These are phyloP conservation scores for Andrena minutula DNA, from an alignment of 2,888 invertebrate genomes.

Conservation along the genomic window DNA sequence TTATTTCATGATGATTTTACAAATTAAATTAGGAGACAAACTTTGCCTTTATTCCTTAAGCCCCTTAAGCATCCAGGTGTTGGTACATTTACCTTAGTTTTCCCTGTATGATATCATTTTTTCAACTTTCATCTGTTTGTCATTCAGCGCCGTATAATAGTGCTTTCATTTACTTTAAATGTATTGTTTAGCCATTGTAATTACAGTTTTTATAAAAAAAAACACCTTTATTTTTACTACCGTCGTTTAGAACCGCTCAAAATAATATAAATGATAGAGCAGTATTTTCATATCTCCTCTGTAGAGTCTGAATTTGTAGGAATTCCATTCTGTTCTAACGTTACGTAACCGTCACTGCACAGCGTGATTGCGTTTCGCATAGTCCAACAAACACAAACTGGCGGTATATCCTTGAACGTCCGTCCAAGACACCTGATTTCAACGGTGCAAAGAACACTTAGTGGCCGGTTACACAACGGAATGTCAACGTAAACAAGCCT, in stretches of 20 bases:
- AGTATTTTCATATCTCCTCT: neutral
- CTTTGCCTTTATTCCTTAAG: too few relatives aligned
- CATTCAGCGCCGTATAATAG: too few relatives aligned
- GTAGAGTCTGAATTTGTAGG: neutral
- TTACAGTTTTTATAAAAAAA: neutral
- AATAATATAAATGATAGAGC: neutral
- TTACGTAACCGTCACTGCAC: constrained; percentile 20
- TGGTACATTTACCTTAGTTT: too few relatives aligned
- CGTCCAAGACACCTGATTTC: constrained; percentile 50
- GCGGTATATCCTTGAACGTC: constrained; percentile 62
- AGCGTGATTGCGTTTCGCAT: constrained; percentile 30
- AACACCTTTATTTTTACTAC: neutral
- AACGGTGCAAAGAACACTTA: constrained; percentile 53
- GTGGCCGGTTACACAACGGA: constrained; percentile 56
- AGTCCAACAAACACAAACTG: constrained; percentile 35
- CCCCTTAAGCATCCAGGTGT: too few relatives aligned
- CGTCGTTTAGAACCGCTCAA: neutral
- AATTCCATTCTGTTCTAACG: neutral
- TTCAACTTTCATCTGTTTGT: too few relatives aligned
- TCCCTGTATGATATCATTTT: too few relatives aligned
- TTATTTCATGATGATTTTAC: too few relatives aligned
- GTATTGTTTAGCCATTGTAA: neutral
- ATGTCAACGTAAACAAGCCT: constrained; percentile 50
- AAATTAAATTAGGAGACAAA: too few relatives aligned
- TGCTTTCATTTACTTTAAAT: too few relatives aligned